Base-by-base conservation (phyloP, 2,888 invertebrate genomes). In the Microdon myrmicae region DNA sequence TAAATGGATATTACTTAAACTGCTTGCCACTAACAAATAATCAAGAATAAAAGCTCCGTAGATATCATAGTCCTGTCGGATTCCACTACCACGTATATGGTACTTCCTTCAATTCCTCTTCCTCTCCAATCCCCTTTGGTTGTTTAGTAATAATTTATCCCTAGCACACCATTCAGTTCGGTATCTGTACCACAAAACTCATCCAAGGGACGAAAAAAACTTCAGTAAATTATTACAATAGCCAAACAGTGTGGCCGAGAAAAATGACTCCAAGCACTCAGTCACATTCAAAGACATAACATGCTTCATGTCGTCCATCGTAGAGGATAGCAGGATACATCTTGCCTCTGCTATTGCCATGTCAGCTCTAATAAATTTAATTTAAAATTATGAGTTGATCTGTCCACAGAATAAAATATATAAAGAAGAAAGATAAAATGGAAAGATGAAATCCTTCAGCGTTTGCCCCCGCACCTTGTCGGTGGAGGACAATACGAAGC, bases 301-400 rank as follows among this genome's bases (percentile, higher is more conserved):
- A 55, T 61, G 20, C 23, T 47, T 54, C 38, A 44, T 55, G 23
- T 48, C 10, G 2, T 5, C 28, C 9, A 22, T 38, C 28, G 6
- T 37, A 2, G 14, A 9, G 28, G 22, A 31, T 29, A 35, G 17
- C 28, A 22, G 19, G 32, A 29, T 19, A 28, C 26, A 43, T 38
- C 28, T 31, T 20, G 26, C 23, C 48, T 14, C 32, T 48, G 55
- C 54, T 45, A 49, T 56, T 44, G 56, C 61, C 32, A 45, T 56
- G 56, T 53, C 64, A 58, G 58, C 43, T 34, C 35, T 64, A 64
- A 64, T 64, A 58, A 64, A 64, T 64, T 64, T 64, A 64, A 64
- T 64, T 64, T 64, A 58, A 64, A 64, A 58, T 64, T 64, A 64
- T 64, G 58, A 64, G 51, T 64, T 64, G 64, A 64, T 64, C 64